Evolutionary conservation across 2,888 invertebrate genomes (phyloP).

Genomic region (Antheraea assamensis): DNA sequence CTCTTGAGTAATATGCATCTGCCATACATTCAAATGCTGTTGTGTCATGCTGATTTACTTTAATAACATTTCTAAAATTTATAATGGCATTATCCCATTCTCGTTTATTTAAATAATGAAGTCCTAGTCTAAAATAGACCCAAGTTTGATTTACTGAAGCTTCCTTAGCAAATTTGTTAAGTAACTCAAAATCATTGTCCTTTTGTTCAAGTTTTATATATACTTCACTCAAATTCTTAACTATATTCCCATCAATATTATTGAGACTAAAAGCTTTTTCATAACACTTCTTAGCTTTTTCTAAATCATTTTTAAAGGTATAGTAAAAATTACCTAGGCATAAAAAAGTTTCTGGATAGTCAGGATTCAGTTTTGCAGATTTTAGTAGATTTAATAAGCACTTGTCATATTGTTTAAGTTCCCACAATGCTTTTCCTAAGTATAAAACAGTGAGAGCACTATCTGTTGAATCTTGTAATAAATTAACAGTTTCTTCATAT

Average conservation of each 20-base stretch:
- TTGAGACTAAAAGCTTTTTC: constrained; percentile 91
- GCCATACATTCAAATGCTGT: constrained; percentile 94
- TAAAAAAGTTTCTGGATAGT: constrained; percentile 87
- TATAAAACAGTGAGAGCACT: constrained; percentile 80
- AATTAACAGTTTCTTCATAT: constrained; percentile 78
- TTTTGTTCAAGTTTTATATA: constrained; percentile 86
- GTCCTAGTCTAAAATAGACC: constrained; percentile 92
- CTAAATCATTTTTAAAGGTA: constrained; percentile 82
- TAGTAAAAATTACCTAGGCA: constrained; percentile 90
- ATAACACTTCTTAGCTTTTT: constrained; percentile 91
- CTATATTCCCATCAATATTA: constrained; percentile 84
- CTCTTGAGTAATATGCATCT: constrained; percentile 94
- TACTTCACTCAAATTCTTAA: constrained; percentile 88
- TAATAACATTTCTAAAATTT: constrained; percentile 87
- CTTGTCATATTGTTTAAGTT: constrained; percentile 81
- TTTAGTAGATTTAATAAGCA: constrained; percentile 85
- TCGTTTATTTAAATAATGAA: constrained; percentile 88
- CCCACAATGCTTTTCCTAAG: constrained; percentile 84
- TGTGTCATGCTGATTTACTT: constrained; percentile 86
- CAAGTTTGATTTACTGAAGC: constrained; percentile 83
- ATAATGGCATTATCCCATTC: constrained; percentile 89
- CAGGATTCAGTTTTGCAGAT: constrained; percentile 88
- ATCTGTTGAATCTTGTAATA: constrained; percentile 71
- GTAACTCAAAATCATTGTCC: constrained; percentile 84
- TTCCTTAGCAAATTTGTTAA: constrained; percentile 75